A percentile compares a stretch with the other conserved stretches of the same genome.
phyloP scores from a whole-genome alignment of 2,797 vertebrate genomes.

The Lepidocolaptes lacrymiger region DNA sequence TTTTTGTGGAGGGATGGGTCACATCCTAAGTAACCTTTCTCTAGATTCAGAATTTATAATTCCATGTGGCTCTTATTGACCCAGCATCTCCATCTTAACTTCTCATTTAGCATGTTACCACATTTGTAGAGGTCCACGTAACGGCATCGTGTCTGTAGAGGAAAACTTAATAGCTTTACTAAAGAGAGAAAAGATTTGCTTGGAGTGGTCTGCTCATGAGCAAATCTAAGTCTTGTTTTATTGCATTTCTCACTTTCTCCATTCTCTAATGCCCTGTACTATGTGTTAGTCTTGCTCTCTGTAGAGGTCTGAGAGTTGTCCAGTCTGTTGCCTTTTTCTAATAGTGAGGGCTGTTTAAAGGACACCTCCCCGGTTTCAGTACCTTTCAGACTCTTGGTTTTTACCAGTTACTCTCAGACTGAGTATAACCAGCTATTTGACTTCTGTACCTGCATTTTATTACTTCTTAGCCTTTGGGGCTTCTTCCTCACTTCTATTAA shows the following conservation, averaged over 20 bases:
- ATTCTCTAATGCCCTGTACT: not conserved
- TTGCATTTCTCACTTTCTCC: constrained; percentile 5
- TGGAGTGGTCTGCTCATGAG: not conserved
- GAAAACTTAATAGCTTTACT: not conserved
- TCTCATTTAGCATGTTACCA: not conserved
- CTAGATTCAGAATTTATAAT: not conserved
- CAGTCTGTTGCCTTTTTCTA: not conserved
- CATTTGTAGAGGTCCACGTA: not conserved
- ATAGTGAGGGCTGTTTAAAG: not conserved
- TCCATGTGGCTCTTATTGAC: not conserved
- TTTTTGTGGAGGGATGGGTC: not conserved
- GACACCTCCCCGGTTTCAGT: not conserved
- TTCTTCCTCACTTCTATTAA: not conserved
- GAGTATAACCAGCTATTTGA: not conserved
- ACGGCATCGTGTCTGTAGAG: not conserved
- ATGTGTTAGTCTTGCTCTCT: not conserved
- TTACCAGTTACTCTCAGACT: not conserved
- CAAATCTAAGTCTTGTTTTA: constrained; percentile 7
- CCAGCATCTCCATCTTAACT: not conserved
- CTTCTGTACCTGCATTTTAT: not conserved
- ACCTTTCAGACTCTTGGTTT: not conserved
- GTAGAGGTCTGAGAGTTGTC: not conserved
- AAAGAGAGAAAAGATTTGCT: not conserved
- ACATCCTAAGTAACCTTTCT: not conserved
- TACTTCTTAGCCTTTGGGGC: not conserved